These are phyloP conservation scores for Corbicula japonica DNA, from an alignment of 2,888 invertebrate species.

Conservation along the genomic window DNA sequence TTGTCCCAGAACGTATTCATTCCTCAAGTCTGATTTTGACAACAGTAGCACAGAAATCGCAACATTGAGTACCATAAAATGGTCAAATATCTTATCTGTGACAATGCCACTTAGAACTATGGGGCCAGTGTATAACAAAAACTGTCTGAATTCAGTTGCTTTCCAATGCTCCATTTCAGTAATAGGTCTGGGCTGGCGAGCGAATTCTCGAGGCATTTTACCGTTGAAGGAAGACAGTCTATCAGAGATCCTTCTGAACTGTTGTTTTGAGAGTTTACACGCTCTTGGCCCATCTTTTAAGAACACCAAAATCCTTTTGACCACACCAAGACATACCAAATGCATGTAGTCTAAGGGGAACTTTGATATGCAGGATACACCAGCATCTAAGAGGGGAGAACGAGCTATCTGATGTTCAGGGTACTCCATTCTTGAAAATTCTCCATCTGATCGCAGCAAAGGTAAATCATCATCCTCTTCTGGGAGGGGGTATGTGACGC, in stretches of 20 bases:
- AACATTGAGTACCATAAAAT: constrained; percentile 2
- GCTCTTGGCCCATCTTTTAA: constrained; percentile 68
- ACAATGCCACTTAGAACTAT: neutral
- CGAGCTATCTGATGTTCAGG: constrained; percentile 8
- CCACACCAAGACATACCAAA: constrained; percentile 80
- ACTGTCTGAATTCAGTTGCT: constrained; percentile 1
- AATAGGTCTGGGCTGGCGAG: constrained; percentile 73
- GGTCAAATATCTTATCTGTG: neutral
- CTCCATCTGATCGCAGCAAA: constrained; percentile 21
- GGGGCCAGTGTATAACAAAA: constrained; percentile 4
- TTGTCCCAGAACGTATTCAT: constrained; percentile 19
- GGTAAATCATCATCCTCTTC: neutral
- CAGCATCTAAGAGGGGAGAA: neutral
- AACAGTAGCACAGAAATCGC: constrained; percentile 6
- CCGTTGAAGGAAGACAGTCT: constrained; percentile 22
- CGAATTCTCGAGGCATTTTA: constrained; percentile 72
- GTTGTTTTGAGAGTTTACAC: constrained; percentile 28
- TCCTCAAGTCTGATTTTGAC: neutral
- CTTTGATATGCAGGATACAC: neutral
- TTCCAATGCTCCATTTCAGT: constrained; percentile 60
- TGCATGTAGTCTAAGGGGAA: constrained; percentile 76
- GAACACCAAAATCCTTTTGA: constrained; percentile 73
- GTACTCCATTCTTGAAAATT: neutral
- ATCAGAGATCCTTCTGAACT: constrained; percentile 32
- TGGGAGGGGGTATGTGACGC: constrained; percentile 28